Evolutionary conservation across 1,140 invertebrate species (phyloP).

Genomic region (Antheraea pernyi): DNA sequence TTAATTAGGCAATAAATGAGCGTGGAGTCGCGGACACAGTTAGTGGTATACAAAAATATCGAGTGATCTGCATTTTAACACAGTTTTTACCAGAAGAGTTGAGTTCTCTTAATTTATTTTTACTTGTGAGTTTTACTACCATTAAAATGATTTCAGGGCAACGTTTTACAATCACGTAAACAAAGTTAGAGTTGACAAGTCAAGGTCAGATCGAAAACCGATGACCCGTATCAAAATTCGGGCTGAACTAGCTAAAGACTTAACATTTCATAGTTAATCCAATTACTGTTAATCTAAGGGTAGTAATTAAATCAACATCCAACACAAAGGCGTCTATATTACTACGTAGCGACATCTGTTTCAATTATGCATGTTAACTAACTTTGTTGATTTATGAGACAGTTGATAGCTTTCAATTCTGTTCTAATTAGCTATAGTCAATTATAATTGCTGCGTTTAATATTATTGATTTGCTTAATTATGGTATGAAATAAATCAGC

Average conservation of each 20-base stretch:
- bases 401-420: conserved; percentile 23
- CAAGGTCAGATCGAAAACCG: background rate
- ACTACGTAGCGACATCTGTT: conserved; percentile 8
- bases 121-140: no score
- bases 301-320: conserved; percentile 9
- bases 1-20: no score
- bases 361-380: conserved; percentile 12
- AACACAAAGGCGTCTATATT: conserved; percentile 5
- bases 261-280: background rate
- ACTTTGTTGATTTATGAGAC: conserved; percentile 22
- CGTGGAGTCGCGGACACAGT: no score
- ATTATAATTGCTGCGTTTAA: conserved; percentile 13
- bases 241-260: background rate
- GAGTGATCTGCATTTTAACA: no score
- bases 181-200: background rate
- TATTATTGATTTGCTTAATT: conserved; percentile 9
- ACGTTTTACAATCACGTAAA: background rate
- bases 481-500: background rate
- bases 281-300: conserved; percentile 3
- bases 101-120: no score
- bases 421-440: conserved; percentile 22
- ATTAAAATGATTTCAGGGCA: background rate
- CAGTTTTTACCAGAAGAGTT: no score
- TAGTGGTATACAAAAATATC: no score
- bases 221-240: conserved; percentile 2